Percentiles rank a stretch among this genome's conserved stretches.
Conservation (phyloP, 2,113 vertebrate species). For the Perca fluviatilis region DNA sequence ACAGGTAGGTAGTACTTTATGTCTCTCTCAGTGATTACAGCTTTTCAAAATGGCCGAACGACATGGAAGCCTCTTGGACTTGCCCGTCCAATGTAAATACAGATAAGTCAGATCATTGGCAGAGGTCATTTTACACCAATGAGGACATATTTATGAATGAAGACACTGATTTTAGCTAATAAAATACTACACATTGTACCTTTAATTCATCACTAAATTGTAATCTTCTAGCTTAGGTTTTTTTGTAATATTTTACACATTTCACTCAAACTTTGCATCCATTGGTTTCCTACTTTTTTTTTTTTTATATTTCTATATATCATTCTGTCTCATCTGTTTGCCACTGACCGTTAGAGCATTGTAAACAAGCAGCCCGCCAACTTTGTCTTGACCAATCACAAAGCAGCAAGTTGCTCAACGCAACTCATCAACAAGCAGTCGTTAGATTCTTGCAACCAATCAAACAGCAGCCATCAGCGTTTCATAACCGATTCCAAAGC, state of each 20-base stretch:
- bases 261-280: neutral
- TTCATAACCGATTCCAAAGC: constrained; percentile 40
- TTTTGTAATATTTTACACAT: neutral
- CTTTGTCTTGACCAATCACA: constrained; percentile 28
- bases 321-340: neutral
- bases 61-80: too few relatives aligned
- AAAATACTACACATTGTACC: too few relatives aligned
- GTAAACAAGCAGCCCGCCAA: constrained; percentile 59
- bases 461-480: constrained; percentile 64
- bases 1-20: too few relatives aligned
- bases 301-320: neutral
- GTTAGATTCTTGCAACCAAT: constrained; percentile 57
- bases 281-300: neutral
- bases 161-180: too few relatives aligned
- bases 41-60: too few relatives aligned
- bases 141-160: too few relatives aligned
- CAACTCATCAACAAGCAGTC: constrained; percentile 55
- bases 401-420: constrained; percentile 44
- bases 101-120: too few relatives aligned
- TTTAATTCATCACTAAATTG: neutral
- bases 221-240: neutral
- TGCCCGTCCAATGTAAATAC: too few relatives aligned
- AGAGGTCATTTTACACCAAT: too few relatives aligned
- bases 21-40: too few relatives aligned
- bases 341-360: neutral